Base-by-base conservation (phyloP, 2,113 vertebrate species). In the Anser cygnoides region DNA sequence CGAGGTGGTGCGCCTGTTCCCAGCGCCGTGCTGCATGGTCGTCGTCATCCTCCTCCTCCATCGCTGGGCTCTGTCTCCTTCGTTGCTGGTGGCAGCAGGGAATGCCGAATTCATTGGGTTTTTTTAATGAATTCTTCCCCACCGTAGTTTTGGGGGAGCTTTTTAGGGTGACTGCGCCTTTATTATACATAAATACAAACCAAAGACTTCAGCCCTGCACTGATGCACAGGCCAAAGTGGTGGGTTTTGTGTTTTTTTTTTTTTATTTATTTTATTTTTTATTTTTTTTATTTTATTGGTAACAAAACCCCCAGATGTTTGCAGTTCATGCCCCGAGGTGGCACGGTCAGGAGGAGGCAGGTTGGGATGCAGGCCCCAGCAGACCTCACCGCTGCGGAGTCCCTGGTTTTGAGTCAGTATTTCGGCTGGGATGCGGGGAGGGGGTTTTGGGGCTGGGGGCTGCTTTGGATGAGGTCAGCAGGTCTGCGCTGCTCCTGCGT, bases 191-290 rank as follows among this genome's bases (percentile, higher is more conserved):
- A 81, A 61, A 72, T 75, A 65, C 70, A 96, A 94, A 94, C 96
- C 96, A 97, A 97, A 97, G 96, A 97, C 78, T 95, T 92, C 44
- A 19, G 79, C 29, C 65, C 81, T 39, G 25, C 26, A 4, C 4
- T 1, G 20, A 41, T 35, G 39, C 44, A 8, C 6, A 73, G 67
- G 63, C 75, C 70, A n/a, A 86, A 73, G 44, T 1, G 10, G 19
- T 72, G 35, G 49, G 23, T 33, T 39, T n/a, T n/a, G 61, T 52
- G 22, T 35, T 15, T 33, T 25, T n/a, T 25, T n/a, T 35, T 20
- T 71, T 18, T 6, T 35, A 35, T 35, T n/a, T n/a, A n/a, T n/a
- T 35, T 35, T 35, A 7, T 35, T 35, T 35, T 35, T 35, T 12
- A 13, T 21, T 52, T 52, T 52, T 21, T 52, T 52, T 52, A 25